Percentiles rank a stretch among this genome's conserved stretches.
Conservation (phyloP, 2,113 vertebrate genomes). For the Oreochromis aureus region DNA sequence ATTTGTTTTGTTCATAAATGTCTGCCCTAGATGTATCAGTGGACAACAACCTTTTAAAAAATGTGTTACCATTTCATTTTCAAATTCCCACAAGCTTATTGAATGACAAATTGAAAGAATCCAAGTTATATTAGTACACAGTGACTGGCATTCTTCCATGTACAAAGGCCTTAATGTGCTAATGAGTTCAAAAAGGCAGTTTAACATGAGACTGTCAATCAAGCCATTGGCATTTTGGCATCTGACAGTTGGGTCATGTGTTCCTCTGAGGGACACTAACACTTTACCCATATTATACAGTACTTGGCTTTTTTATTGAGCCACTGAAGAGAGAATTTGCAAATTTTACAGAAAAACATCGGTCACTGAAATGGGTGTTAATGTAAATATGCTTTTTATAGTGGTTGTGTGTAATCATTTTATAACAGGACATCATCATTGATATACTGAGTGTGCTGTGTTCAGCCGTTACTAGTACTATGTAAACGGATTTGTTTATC, state of each 20-base stretch:
- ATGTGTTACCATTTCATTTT: neutral
- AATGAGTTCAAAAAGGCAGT: conserved; percentile 70
- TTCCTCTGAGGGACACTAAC: conserved; percentile 60
- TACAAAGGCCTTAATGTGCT: conserved; percentile 54
- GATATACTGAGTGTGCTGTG: neutral
- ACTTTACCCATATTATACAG: conserved; percentile 48
- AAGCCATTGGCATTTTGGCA: conserved; percentile 66
- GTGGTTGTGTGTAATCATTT: conserved; percentile 1
- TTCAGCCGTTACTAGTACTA: neutral
- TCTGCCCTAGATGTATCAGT: neutral
- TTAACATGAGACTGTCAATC: conserved; percentile 72
- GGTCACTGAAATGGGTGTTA: neutral
- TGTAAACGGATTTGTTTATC: neutral
- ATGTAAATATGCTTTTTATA: neutral
- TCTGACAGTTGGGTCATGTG: conserved; percentile 61
- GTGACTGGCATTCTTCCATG: conserved; percentile 31
- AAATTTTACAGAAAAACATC: neutral
- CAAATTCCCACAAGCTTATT: neutral
- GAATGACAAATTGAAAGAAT: conserved; percentile 24
- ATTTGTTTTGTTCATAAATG: neutral
- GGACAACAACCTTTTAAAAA: neutral
- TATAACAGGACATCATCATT: neutral
- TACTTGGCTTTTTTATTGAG: conserved; percentile 1
- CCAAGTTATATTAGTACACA: conserved; percentile 43
- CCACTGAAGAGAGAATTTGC: neutral